These are phyloP conservation scores for Plectus sambesii DNA, from an alignment of 1,140 invertebrate genomes.

Conservation along the genomic window DNA sequence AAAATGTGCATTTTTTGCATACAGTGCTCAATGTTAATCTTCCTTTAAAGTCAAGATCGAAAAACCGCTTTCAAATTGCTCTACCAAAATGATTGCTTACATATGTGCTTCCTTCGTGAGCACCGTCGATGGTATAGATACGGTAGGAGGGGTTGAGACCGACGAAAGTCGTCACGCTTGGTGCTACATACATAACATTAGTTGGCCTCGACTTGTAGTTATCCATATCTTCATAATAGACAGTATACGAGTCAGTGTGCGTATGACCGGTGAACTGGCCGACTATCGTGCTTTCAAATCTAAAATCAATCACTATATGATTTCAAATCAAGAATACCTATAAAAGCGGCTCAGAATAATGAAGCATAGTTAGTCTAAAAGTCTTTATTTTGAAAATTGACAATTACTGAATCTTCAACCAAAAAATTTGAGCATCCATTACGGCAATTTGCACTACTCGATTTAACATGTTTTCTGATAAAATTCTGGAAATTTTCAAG, in stretches of 20 bases:
- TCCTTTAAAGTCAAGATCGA: neutral
- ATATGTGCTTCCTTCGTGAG: slow-evolving; percentile 18
- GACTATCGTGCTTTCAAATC: slow-evolving; percentile 73
- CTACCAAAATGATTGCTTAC: slow-evolving; percentile 5
- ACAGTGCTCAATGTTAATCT: neutral
- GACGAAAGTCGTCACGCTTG: slow-evolving; percentile 40
- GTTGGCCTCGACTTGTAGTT: slow-evolving; percentile 22
- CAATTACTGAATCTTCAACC: too few relatives aligned
- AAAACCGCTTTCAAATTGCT: slow-evolving; percentile 11
- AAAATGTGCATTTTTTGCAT: neutral
- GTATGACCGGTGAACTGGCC: slow-evolving; percentile 92
- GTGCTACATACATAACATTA: slow-evolving; percentile 29
- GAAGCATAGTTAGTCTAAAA: neutral
- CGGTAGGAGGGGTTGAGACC: slow-evolving; percentile 38
- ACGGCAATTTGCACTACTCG: too few relatives aligned
- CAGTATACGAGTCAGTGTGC: slow-evolving; percentile 82
- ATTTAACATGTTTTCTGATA: too few relatives aligned
- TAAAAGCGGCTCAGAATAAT: slow-evolving; percentile 1
- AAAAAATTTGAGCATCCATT: too few relatives aligned
- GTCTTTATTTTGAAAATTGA: too few relatives aligned
- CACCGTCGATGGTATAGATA: slow-evolving; percentile 32
- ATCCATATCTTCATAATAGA: slow-evolving; percentile 50
- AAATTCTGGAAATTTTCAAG: too few relatives aligned
- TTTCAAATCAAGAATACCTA: neutral
- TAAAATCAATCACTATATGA: slow-evolving; percentile 42